Conservation (phyloP, 2,797 vertebrate species). For the Syndactyla subalaris region DNA sequence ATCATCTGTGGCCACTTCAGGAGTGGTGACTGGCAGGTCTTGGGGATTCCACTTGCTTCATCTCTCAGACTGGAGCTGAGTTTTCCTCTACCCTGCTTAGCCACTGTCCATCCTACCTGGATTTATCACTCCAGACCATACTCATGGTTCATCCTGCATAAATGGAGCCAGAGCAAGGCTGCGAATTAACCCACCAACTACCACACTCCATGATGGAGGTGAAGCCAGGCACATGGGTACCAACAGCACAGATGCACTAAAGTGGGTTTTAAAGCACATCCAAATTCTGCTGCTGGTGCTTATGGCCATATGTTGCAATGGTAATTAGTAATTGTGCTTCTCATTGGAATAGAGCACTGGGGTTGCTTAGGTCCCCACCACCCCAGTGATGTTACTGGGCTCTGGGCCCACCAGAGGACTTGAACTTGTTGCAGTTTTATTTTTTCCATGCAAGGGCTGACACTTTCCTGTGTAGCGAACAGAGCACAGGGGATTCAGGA, state of each 20-base stretch:
- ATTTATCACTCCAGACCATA: fast-evolving
- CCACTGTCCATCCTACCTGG: background rate
- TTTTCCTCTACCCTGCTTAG: background rate
- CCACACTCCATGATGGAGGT: fast-evolving
- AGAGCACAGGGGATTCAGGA: background rate
- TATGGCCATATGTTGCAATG: background rate
- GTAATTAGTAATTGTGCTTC: background rate
- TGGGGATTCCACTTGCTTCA: background rate
- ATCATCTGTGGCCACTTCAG: fast-evolving
- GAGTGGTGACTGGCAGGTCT: background rate
- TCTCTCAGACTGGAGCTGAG: background rate
- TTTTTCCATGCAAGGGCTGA: background rate
- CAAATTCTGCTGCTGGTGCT: background rate
- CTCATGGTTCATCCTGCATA: background rate
- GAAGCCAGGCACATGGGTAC: background rate
- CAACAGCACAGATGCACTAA: background rate
- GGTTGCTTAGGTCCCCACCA: background rate
- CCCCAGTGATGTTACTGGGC: background rate
- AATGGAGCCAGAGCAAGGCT: background rate
- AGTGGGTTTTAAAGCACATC: background rate
- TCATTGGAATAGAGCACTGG: background rate
- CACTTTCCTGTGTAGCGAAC: background rate
- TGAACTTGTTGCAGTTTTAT: fast-evolving
- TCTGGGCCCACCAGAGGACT: background rate
- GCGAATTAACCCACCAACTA: background rate